A percentile compares a stretch with the other conserved stretches of the same genome.
phyloP scores from a whole-genome alignment of 2,797 vertebrate species.

The Spatula versicolor region DNA sequence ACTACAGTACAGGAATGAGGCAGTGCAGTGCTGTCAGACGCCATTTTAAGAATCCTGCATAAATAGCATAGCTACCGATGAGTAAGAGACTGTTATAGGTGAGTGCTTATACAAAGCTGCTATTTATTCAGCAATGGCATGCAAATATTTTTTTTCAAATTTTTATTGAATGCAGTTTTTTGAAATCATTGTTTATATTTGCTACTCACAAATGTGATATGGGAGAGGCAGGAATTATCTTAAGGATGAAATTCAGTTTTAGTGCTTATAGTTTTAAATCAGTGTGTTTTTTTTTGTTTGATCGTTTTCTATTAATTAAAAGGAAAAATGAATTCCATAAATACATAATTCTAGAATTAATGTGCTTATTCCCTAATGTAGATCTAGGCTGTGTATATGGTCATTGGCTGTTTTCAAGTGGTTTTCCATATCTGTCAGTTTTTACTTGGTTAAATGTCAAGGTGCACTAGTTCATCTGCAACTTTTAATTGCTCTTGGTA shows the following conservation, averaged over 20 bases:
- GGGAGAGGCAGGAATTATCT: slow-evolving; percentile 69
- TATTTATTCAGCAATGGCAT: slow-evolving; percentile 78
- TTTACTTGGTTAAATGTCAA: slow-evolving; percentile 80
- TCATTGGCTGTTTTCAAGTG: slow-evolving; percentile 65
- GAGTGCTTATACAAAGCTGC: slow-evolving; percentile 83
- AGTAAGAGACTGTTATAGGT: slow-evolving; percentile 86
- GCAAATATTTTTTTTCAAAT: slow-evolving; percentile 72
- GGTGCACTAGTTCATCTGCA: slow-evolving; percentile 75
- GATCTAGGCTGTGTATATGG: slow-evolving; percentile 63
- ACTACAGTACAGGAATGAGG: slow-evolving; percentile 82
- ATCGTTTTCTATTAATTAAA: slow-evolving; percentile 53
- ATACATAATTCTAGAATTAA: slow-evolving; percentile 62
- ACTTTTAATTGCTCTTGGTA: slow-evolving; percentile 79
- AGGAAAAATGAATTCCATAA: slow-evolving; percentile 62
- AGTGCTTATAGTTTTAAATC: slow-evolving; percentile 67
- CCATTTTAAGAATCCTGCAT: slow-evolving; percentile 88
- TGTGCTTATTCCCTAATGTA: slow-evolving; percentile 60
- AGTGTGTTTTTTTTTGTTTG: slow-evolving; percentile 25
- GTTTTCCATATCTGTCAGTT: slow-evolving; percentile 75
- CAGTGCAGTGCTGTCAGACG: slow-evolving; percentile 83
- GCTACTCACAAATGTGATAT: slow-evolving; percentile 69
- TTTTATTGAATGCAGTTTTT: slow-evolving; percentile 77
- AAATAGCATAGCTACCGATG: slow-evolving; percentile 86
- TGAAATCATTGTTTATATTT: slow-evolving; percentile 71
- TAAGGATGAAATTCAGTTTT: slow-evolving; percentile 68